Conservation (phyloP, 2,113 vertebrate species). For the Dasyurus viverrinus region DNA sequence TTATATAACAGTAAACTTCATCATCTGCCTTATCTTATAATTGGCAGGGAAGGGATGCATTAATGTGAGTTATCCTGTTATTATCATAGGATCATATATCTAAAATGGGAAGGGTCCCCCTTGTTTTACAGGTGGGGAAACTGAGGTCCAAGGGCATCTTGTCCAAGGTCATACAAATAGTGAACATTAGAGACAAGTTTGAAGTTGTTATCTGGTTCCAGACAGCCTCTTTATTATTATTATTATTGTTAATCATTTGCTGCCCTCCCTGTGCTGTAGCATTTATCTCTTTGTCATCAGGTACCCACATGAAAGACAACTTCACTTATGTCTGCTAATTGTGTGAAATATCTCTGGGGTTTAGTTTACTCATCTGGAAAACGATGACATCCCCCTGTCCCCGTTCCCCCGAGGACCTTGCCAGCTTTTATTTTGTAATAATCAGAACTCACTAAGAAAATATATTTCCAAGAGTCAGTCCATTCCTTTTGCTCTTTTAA, state of each 20-base stretch:
- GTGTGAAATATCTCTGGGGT: rapidly evolving
- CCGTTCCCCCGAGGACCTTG: too few species aligned
- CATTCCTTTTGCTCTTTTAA: neutral
- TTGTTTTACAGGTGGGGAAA: neutral
- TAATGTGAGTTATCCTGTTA: neutral
- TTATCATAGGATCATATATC: neutral
- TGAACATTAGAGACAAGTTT: neutral
- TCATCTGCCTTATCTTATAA: rapidly evolving
- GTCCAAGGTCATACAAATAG: neutral
- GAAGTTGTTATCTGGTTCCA: rapidly evolving
- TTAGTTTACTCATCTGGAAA: neutral
- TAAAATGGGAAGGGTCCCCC: rapidly evolving
- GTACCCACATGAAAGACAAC: neutral
- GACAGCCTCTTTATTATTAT: neutral
- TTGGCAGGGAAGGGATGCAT: neutral
- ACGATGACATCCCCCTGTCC: neutral
- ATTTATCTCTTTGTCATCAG: neutral
- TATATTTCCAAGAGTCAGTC: neutral
- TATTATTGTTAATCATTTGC: neutral
- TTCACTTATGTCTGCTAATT: neutral
- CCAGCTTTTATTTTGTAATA: neutral
- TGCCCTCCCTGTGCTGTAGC: neutral
- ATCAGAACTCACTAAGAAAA: neutral
- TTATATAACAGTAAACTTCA: neutral
- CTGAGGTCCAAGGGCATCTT: neutral